These are phyloP conservation scores for Dendrocopos noguchii DNA, from an alignment of 2,113 vertebrate genomes.

Conservation along the genomic window DNA sequence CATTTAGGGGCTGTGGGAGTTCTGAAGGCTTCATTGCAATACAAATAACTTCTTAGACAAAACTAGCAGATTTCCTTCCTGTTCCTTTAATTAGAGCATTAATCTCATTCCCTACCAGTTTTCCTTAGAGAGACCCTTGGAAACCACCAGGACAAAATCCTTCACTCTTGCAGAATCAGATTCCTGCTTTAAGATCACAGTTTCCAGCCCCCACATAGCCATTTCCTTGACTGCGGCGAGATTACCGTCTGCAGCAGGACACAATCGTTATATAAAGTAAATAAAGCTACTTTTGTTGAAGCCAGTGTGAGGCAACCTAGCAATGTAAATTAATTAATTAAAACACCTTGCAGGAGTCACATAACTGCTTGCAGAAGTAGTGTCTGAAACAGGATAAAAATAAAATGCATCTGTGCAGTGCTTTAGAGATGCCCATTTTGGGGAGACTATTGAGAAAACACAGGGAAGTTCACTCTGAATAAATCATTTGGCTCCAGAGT, in stretches of 20 bases:
- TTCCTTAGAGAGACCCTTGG: background rate
- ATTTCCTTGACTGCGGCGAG: background rate
- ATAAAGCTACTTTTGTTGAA: conserved; percentile 46
- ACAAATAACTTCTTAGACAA: background rate
- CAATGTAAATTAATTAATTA: background rate
- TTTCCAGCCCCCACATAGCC: background rate
- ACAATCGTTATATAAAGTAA: background rate
- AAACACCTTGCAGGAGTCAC: background rate
- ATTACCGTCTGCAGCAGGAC: background rate
- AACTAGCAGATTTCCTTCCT: background rate
- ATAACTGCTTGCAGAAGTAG: background rate
- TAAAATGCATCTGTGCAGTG: background rate
- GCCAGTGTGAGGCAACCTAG: conserved; percentile 13
- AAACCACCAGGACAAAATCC: conserved; percentile 24
- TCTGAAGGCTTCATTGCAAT: background rate
- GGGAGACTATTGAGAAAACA: background rate
- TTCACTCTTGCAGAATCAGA: background rate
- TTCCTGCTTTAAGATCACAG: background rate
- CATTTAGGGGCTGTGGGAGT: background rate
- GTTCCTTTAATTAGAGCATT: background rate
- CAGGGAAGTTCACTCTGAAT: background rate
- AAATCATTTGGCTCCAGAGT: background rate
- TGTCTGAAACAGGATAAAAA: background rate
- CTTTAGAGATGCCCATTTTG: background rate
- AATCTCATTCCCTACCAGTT: background rate